Percentiles rank a stretch among this genome's conserved stretches.
Evolutionary conservation across 2,888 invertebrate species (phyloP).

Genomic region (Trichopoda pennipes): DNA sequence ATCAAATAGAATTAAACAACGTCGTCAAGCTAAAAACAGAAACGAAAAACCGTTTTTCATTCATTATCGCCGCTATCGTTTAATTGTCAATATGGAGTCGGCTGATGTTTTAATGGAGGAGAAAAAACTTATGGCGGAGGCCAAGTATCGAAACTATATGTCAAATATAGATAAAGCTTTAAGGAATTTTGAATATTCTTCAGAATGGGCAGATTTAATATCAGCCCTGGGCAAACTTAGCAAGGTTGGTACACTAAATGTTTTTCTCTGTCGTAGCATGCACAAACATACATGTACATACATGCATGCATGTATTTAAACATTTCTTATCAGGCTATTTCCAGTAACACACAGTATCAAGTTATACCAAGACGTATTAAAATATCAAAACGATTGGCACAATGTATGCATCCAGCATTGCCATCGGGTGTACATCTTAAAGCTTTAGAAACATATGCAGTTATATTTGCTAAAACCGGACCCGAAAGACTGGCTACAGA

Average conservation of each 20-base stretch:
- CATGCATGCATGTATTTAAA: background rate
- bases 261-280: conserved; percentile 41
- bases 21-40: conserved; percentile 11
- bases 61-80: conserved; percentile 27
- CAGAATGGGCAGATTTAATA: conserved; percentile 97
- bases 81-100: conserved; percentile 76
- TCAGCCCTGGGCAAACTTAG: conserved; percentile 93
- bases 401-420: conserved; percentile 95
- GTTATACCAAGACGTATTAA: conserved; percentile 93
- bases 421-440: conserved; percentile 96
- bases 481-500: conserved; percentile 90
- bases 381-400: conserved; percentile 93
- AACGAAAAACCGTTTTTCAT: conserved; percentile 33
- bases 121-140: conserved; percentile 89
- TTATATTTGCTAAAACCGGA: conserved; percentile 94
- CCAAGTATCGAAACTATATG: conserved; percentile 90
- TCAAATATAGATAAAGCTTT: conserved; percentile 92
- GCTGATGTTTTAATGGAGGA: conserved; percentile 84
- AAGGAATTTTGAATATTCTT: conserved; percentile 95
- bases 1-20: conserved; percentile 25
- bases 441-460: conserved; percentile 94
- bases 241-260: conserved; percentile 84
- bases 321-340: conserved; percentile 84
- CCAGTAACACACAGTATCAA: conserved; percentile 90
- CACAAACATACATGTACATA: background rate